Base-by-base conservation (phyloP, 1,140 invertebrate species). In the Glossosoma conforme region DNA sequence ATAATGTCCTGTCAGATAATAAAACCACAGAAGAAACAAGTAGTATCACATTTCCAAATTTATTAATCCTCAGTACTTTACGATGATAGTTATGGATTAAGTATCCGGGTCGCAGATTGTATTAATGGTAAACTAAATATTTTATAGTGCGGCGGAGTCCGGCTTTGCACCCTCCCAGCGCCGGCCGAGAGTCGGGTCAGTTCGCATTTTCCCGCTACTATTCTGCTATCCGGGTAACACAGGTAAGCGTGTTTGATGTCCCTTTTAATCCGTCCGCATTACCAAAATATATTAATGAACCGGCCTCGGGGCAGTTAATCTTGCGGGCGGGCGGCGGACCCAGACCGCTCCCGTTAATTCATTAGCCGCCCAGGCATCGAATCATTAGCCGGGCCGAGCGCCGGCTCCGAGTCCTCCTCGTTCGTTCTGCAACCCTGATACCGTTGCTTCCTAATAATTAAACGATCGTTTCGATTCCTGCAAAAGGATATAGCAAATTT, bases 221-320 rank as follows among this genome's bases (percentile, higher is more conserved):
- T 44, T 30, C n/a, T n/a, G n/a, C n/a, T n/a, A n/a, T n/a, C n/a
- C n/a, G n/a, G n/a, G n/a, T n/a, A n/a, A 33, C 32, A 33, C 32
- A 33, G 32, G 32, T 33, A 33, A 33, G 32, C 32, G 4, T 33
- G 32, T 33, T 33, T 38, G 36, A 38, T 19, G 18, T 19, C 36
- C 36, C 36, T 11, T 19, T 19, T 38, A 38, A 38, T 38, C 36
- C 36, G 36, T 19, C 10, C 10, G 36, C 36, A 38, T 38, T 38
- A 38, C 36, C 14, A 10, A 38, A 38, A 38, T 19, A 38, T 38
- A 38, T 38, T 38, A 38, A 38, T 19, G 36, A 42, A 13, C 25
- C 47, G 47, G 40, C 30, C 44, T 17, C 35, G 21, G 44, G 35
- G 45, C 40, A 48, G 52, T 54, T 54, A 54, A 54, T 54, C 52